phyloP scores from a whole-genome alignment of 2,888 invertebrate genomes.

The Morpho helenor region DNA sequence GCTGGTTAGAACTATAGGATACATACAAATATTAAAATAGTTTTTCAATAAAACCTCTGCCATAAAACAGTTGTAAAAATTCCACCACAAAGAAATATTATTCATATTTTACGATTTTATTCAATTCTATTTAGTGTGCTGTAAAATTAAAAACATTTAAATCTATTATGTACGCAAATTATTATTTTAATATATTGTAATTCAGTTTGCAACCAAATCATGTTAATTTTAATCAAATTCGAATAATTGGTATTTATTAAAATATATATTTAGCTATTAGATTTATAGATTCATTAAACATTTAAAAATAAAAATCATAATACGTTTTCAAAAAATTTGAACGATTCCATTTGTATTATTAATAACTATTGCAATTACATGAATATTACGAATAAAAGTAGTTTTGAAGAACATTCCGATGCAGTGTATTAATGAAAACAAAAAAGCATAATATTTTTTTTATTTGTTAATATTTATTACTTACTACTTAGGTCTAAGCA shows the following conservation, averaged over 20 bases:
- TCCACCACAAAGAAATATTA: too few species aligned
- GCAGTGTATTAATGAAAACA: conserved; percentile 29
- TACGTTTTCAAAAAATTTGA: too few species aligned
- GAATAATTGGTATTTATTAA: too few species aligned
- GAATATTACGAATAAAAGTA: background rate
- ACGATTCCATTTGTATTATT: too few species aligned
- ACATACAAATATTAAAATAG: conserved; percentile 4
- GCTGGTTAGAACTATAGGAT: conserved; percentile 5
- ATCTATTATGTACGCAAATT: background rate
- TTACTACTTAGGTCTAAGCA: conserved; percentile 51
- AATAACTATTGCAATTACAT: background rate
- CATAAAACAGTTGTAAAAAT: conserved; percentile 1
- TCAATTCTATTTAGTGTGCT: background rate
- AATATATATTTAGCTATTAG: too few species aligned
- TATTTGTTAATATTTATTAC: conserved; percentile 76
- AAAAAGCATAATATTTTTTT: conserved; percentile 53
- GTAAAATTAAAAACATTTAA: background rate
- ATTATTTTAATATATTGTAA: background rate
- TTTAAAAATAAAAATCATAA: too few species aligned
- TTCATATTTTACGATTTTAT: too few species aligned
- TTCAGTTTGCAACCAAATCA: background rate
- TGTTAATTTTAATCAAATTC: too few species aligned
- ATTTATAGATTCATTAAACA: too few species aligned
- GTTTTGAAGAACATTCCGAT: conserved; percentile 22
- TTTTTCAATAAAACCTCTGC: conserved; percentile 6